Conservation (phyloP, 2,113 vertebrate genomes). For the Raja brachyura region DNA sequence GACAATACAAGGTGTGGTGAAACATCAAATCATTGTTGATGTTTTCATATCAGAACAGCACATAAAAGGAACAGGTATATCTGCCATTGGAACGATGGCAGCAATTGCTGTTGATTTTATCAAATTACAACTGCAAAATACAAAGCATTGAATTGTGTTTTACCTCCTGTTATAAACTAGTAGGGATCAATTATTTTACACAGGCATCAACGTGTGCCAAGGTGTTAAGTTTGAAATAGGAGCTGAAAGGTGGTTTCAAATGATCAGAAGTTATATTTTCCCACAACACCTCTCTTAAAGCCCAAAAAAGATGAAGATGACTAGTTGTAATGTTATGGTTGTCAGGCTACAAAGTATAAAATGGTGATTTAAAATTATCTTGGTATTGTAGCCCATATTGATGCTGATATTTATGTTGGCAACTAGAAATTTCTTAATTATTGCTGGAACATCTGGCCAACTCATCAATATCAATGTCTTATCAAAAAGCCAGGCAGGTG, state of each 20-base stretch:
- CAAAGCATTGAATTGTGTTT: not conserved
- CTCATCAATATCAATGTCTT: not conserved
- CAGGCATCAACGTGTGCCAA: not conserved
- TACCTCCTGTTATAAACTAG: not conserved
- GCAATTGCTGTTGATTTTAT: no score
- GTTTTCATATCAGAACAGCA: no score
- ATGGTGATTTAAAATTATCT: not conserved
- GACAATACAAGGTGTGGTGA: no score
- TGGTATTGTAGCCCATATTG: not conserved
- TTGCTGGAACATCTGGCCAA: constrained; percentile 33
- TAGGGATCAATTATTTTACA: not conserved
- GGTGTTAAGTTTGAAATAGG: not conserved
- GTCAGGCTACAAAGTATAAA: not conserved
- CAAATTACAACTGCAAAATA: no score
- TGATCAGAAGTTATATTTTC: not conserved
- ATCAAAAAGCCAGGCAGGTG: no score
- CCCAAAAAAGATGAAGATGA: not conserved
- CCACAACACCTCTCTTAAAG: not conserved
- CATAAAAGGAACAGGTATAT: no score
- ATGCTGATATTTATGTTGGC: not conserved
- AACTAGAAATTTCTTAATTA: not conserved
- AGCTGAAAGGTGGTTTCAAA: not conserved
- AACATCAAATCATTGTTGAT: no score
- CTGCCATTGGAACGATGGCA: no score
- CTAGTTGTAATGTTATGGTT: not conserved